These are phyloP conservation scores for Tolmerus cingulatus DNA, from an alignment of 2,888 invertebrate genomes.

Conservation along the genomic window DNA sequence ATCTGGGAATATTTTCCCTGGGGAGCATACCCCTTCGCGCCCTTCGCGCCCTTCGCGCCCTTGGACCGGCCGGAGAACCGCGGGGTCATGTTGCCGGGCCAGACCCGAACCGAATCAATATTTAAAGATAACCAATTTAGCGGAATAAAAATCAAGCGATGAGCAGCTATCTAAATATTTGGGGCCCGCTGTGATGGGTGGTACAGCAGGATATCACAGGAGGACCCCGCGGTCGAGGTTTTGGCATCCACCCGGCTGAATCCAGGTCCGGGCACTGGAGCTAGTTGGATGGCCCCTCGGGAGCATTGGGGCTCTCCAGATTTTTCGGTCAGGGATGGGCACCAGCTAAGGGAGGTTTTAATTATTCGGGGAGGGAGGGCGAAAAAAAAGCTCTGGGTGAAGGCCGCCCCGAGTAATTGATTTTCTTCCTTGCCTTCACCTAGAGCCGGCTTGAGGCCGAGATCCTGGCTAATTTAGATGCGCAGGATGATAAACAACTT, in stretches of 20 bases:
- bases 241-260: neutral
- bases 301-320: neutral
- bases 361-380: neutral
- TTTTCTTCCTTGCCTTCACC: constrained; percentile 13
- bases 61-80: neutral
- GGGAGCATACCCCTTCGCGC: neutral
- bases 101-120: constrained; percentile 5
- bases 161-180: constrained; percentile 27
- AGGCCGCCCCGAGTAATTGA: constrained; percentile 21
- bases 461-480: constrained; percentile 16
- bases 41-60: too few species aligned
- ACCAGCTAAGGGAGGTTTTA: constrained; percentile 6
- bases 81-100: neutral
- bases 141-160: constrained; percentile 8
- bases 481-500: constrained; percentile 34
- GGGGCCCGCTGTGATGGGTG: neutral
- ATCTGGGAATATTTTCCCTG: neutral
- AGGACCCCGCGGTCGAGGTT: neutral
- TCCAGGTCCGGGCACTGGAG: neutral
- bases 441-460: neutral
- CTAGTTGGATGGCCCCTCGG: neutral
- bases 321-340: constrained; percentile 14
- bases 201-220: neutral
- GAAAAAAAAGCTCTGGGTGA: neutral
- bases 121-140: constrained; percentile 38